Evolutionary conservation across 2,888 invertebrate genomes (phyloP).

Genomic region (Rhorus exstirpatorius): DNA sequence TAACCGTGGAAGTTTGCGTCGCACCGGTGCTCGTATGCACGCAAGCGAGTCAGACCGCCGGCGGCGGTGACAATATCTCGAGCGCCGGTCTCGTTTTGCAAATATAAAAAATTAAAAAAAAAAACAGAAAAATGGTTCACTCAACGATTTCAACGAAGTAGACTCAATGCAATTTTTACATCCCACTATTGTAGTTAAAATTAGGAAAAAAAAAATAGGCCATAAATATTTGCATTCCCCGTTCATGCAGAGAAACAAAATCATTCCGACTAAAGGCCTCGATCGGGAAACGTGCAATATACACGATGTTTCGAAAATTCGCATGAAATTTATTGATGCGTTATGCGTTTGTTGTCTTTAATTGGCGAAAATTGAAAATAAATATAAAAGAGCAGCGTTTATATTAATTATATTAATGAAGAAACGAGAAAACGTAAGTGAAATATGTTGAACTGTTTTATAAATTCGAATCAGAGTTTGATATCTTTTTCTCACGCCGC

Average conservation of each 20-base stretch:
- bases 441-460: constrained; percentile 9
- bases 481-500: constrained; percentile 42
- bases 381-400: not conserved
- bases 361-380: constrained; percentile 4
- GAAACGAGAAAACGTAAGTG: constrained; percentile 16
- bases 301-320: constrained; percentile 37
- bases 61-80: constrained; percentile 95
- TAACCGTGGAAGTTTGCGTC: constrained; percentile 90
- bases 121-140: not conserved
- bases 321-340: constrained; percentile 26
- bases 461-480: constrained; percentile 44
- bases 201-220: constrained; percentile 16
- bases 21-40: constrained; percentile 95
- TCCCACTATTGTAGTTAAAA: constrained; percentile 3
- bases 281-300: constrained; percentile 33
- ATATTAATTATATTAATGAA: constrained; percentile 8
- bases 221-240: constrained; percentile 59
- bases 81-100: constrained; percentile 94
- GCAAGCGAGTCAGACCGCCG: constrained; percentile 93
- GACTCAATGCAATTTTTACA: constrained; percentile 32
- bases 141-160: constrained; percentile 25
- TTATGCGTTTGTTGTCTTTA: constrained; percentile 7
- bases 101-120: constrained; percentile 85
- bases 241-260: constrained; percentile 44
- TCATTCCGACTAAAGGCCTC: constrained; percentile 59